Conservation (phyloP, 2,113 vertebrate species). For the Antechinus flavipes region DNA sequence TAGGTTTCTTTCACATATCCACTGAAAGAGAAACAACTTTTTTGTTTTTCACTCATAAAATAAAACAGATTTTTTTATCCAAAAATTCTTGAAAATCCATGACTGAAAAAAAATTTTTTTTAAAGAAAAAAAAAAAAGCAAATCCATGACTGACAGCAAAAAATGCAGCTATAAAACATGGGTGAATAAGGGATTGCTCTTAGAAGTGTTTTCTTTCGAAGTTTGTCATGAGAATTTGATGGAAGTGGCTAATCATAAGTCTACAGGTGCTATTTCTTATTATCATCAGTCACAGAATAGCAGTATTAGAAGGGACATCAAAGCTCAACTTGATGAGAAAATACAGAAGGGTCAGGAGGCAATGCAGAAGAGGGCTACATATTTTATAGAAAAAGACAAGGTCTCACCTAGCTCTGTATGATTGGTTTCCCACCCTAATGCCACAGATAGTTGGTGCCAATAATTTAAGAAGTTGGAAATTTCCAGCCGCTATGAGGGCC, state of each 20-base stretch:
- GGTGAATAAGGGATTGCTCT: background rate
- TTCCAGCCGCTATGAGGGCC: background rate
- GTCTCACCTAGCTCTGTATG: background rate
- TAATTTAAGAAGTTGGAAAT: background rate
- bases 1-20: slow-evolving; percentile 14
- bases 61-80: background rate
- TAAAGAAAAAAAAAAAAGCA: background rate
- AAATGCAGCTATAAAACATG: slow-evolving; percentile 44
- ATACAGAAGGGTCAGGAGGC: background rate
- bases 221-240: slow-evolving; percentile 44
- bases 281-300: slow-evolving; percentile 11
- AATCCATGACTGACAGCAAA: slow-evolving; percentile 12
- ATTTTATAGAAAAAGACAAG: background rate
- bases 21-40: slow-evolving; percentile 31
- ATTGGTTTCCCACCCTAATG: background rate
- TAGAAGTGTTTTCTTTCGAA: background rate
- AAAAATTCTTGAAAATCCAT: slow-evolving; percentile 31
- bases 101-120: background rate
- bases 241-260: slow-evolving; percentile 3
- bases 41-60: slow-evolving; percentile 7
- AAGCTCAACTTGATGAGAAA: background rate
- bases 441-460: background rate
- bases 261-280: slow-evolving; percentile 21
- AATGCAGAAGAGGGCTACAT: background rate
- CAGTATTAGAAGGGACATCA: background rate